phyloP scores from a whole-genome alignment of 2,113 vertebrate genomes.

The Zosterops lateralis region DNA sequence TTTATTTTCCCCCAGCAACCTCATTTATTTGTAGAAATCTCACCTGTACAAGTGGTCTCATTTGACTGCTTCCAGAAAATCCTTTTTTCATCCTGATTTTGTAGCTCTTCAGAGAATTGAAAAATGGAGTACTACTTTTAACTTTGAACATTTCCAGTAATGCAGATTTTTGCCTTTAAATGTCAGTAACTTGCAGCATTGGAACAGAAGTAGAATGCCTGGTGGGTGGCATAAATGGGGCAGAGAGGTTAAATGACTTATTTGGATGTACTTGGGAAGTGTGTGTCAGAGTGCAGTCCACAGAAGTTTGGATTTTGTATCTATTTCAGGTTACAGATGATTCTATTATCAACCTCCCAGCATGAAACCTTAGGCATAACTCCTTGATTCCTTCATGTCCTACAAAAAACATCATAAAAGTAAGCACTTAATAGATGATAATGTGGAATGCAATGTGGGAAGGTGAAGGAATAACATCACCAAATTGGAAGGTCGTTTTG shows the following conservation, averaged over 20 bases:
- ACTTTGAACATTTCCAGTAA: not conserved
- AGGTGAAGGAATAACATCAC: not conserved
- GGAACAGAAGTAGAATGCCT: not conserved
- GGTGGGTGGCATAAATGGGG: not conserved
- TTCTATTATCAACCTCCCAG: not conserved
- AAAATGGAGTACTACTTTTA: not conserved
- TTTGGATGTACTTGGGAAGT: not conserved
- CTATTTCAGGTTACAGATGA: not conserved
- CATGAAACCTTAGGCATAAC: not conserved
- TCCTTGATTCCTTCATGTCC: not conserved
- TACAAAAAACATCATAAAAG: rapidly evolving
- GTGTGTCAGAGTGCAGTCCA: not conserved
- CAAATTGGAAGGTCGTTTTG: not conserved
- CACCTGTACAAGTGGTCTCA: not conserved
- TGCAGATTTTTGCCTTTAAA: not conserved
- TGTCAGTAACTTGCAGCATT: not conserved
- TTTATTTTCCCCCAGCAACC: not conserved
- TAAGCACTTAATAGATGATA: not conserved
- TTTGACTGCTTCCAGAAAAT: not conserved
- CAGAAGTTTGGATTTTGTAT: not conserved
- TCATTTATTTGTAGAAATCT: not conserved
- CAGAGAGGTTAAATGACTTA: not conserved
- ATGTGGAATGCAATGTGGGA: not conserved
- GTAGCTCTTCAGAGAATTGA: not conserved
- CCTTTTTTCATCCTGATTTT: not conserved